A percentile compares a stretch with the other conserved stretches of the same genome.
These are phyloP conservation scores for Zosterops japonicus DNA, from an alignment of 2,113 vertebrate genomes.

Conservation along the genomic window DNA sequence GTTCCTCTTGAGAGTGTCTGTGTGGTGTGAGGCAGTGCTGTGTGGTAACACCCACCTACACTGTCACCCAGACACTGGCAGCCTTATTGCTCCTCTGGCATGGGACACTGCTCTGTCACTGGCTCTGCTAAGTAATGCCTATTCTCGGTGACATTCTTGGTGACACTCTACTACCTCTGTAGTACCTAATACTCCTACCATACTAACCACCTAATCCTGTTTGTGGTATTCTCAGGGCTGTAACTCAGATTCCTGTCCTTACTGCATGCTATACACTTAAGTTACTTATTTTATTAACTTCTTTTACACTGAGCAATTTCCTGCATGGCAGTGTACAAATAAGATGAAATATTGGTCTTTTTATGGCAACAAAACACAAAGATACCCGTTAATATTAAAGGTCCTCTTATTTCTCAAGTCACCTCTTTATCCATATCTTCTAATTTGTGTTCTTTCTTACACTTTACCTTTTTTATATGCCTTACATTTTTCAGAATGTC, in stretches of 20 bases:
- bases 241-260: background rate
- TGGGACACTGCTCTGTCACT: background rate
- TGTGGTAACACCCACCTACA: background rate
- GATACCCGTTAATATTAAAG: background rate
- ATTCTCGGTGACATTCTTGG: background rate
- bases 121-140: background rate
- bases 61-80: fast-evolving
- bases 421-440: background rate
- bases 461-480: background rate
- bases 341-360: background rate
- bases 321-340: background rate
- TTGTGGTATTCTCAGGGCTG: background rate
- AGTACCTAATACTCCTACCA: too few species aligned
- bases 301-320: background rate
- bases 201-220: background rate
- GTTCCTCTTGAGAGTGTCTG: background rate
- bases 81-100: background rate
- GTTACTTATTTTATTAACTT: background rate
- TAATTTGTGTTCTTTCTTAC: background rate
- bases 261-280: background rate
- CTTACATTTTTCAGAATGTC: background rate
- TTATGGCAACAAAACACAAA: background rate
- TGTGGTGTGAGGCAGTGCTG: background rate
- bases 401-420: background rate
- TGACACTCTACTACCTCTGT: background rate